phyloP scores from a whole-genome alignment of 2,113 vertebrate genomes.

The Chloropsis hardwickii region DNA sequence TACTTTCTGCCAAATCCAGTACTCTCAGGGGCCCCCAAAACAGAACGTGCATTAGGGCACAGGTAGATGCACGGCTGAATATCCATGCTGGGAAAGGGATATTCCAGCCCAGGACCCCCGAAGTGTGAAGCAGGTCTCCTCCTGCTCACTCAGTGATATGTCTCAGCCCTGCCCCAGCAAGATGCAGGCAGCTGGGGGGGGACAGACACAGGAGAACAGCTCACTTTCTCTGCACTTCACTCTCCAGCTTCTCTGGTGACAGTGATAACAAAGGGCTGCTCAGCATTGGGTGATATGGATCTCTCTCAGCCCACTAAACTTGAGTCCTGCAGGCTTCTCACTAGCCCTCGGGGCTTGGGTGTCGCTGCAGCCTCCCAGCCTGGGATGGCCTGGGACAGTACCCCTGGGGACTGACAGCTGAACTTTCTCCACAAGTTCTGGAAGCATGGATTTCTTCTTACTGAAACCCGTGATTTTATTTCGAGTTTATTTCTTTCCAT shows the following conservation, averaged over 20 bases:
- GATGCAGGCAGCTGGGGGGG: not conserved
- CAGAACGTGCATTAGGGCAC: not conserved
- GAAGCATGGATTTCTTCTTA: not conserved
- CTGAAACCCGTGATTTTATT: not conserved
- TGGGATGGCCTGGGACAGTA: not conserved
- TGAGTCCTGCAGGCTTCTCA: conserved; percentile 3
- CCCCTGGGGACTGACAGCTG: not conserved
- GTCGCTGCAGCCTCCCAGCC: not conserved
- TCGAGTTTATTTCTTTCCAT: not conserved
- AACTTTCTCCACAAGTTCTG: not conserved
- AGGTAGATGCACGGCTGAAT: not conserved
- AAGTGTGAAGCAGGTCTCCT: not conserved
- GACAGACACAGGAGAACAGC: not conserved
- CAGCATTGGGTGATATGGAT: conserved; percentile 3
- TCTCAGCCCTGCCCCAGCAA: not conserved
- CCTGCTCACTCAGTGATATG: not conserved
- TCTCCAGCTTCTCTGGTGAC: conserved; percentile 30
- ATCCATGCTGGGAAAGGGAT: not conserved
- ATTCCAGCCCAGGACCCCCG: not conserved
- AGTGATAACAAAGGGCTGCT: conserved; percentile 34
- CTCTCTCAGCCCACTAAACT: conserved; percentile 16
- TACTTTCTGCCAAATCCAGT: not conserved
- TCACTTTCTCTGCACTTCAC: conserved; percentile 23
- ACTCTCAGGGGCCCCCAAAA: not conserved
- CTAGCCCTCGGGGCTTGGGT: not conserved